These are phyloP conservation scores for Drosophila rufa DNA, from an alignment of 1,140 invertebrate species.

Conservation along the genomic window DNA sequence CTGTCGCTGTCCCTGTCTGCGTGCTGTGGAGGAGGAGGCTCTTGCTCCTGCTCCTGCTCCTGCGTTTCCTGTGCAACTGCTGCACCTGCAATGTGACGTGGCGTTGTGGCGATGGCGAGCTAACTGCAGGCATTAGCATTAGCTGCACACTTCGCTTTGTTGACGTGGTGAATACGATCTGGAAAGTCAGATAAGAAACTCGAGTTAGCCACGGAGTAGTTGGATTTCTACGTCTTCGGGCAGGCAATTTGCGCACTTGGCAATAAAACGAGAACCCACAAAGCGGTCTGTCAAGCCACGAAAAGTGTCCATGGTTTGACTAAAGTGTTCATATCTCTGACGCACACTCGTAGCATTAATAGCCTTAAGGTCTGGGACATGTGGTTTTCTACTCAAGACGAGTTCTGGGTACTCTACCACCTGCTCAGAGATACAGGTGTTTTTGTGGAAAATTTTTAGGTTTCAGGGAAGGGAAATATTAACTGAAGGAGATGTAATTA, in stretches of 20 bases:
- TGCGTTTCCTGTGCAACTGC: conserved; percentile 70
- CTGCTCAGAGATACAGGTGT: not conserved
- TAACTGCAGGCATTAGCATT: conserved; percentile 67
- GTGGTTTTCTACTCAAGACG: not conserved
- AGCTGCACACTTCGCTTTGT: conserved; percentile 67
- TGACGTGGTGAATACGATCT: conserved; percentile 66
- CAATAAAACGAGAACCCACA: conserved; percentile 45
- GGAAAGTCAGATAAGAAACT: conserved; percentile 70
- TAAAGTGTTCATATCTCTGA: conserved; percentile 73
- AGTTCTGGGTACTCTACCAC: conserved; percentile 23
- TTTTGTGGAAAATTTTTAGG: not conserved
- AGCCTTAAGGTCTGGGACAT: conserved; percentile 20
- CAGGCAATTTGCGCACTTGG: conserved; percentile 61
- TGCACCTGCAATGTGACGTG: conserved; percentile 38
- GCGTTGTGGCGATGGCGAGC: conserved; percentile 38
- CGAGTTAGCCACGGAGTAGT: conserved; percentile 11
- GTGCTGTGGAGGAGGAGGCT: conserved; percentile 4
- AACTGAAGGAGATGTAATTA: not conserved
- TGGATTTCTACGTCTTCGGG: conserved; percentile 39
- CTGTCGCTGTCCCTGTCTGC: conserved; percentile 56
- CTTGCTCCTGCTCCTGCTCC: conserved; percentile 26
- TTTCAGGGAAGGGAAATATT: not conserved
- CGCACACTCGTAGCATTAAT: conserved; percentile 35
- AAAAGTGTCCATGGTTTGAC: conserved; percentile 71
- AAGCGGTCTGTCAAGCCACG: conserved; percentile 60